These are phyloP conservation scores for Argynnis bischoffii DNA, from an alignment of 2,888 invertebrate genomes.

Conservation along the genomic window DNA sequence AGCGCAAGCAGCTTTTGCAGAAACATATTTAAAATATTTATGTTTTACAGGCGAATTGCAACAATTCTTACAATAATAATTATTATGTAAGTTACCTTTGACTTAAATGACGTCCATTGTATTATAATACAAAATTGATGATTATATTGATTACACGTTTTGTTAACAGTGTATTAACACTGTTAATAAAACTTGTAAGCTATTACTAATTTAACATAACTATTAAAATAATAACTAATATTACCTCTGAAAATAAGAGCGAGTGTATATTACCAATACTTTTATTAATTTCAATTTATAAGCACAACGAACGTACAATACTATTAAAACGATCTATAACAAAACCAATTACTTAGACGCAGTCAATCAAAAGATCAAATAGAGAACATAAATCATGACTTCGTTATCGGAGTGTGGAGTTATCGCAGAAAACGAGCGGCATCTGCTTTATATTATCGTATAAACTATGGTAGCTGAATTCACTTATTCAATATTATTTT, in stretches of 20 bases:
- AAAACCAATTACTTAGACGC: conserved; percentile 18
- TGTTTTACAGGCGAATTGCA: not conserved
- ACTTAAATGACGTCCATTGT: not conserved
- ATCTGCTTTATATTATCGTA: conserved; percentile 25
- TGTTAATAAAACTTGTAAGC: no score
- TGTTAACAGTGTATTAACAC: no score
- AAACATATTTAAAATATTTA: no score
- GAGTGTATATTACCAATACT: no score
- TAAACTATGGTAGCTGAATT: conserved; percentile 14
- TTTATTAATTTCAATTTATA: no score
- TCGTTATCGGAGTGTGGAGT: conserved; percentile 27
- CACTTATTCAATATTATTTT: conserved; percentile 5
- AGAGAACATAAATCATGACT: conserved; percentile 23
- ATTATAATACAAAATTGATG: conserved; percentile 3
- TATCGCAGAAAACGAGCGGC: conserved; percentile 25
- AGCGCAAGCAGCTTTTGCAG: no score
- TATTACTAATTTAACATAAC: no score
- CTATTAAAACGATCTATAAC: not conserved
- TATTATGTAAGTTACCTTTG: no score
- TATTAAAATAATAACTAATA: no score
- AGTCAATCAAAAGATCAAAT: conserved; percentile 19
- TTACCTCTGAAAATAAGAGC: no score
- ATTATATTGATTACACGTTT: no score
- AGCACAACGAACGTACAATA: no score
- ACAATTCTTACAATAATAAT: not conserved